Base-by-base conservation (phyloP, 2,888 invertebrate genomes). In the Coecobrya sp. region DNA sequence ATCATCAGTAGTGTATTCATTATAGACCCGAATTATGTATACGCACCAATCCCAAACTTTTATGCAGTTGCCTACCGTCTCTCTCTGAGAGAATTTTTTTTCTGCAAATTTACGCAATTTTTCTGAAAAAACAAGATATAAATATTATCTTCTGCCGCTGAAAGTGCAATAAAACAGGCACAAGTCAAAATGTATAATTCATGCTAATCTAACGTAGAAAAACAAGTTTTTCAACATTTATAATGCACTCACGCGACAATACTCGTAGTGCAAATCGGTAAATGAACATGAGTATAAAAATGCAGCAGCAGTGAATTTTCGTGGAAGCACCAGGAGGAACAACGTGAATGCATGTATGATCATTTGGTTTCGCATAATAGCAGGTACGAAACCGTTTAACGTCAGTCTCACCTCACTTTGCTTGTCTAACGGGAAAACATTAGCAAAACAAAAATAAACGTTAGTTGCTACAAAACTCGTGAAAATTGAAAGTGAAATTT, bases 401-500 rank as follows among this genome's bases (percentile, higher is more conserved):
- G 81, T 81, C 52, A 55, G 42, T 16, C 59, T 82, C 27, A 65
- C 65, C n/a, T 65, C 65, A 59, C 59, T 59, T 65, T 65, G 13
- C 68, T 36, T 65, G 52, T 36, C 65, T 85, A 22, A 49, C 13
- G 85, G 85, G 59, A 68, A 85, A 68, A 27, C n/a, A 11, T 25
- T 65, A 19, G 19, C 49, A 81, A 84, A 84, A 65, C 65, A 65
- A 73, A 30, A 73, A 73, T 68, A 73, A 42, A 42, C 19, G 42
- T 73, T 73, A 65, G 65, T 19, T 85, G 85, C 45, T 65, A 49
- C 42, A 70, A 49, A 52, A 73, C 52, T 45, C 55, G 45, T 68
- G 70, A 86, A 73, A 85, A 86, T 62, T 36, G 86, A 86, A 86
- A 86, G 86, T 86, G 70, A 86, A 70, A 86, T n/a, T 65, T 65